phyloP scores from a whole-genome alignment of 2,113 vertebrate species.

The Scomber japonicus region DNA sequence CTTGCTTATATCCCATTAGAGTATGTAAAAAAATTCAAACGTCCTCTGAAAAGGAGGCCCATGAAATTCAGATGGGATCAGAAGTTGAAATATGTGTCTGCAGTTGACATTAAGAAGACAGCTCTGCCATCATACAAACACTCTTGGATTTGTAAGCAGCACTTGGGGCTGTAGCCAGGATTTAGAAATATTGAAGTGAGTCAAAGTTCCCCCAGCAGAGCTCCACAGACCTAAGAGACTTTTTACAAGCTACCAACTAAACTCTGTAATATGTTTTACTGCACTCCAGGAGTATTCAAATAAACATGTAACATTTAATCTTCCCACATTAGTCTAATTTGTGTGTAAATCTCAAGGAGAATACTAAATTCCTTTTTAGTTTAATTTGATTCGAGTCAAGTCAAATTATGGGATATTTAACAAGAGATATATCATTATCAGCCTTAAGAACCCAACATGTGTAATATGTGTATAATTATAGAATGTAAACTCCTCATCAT shows the following conservation, averaged over 20 bases:
- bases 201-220: background rate
- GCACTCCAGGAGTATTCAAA: too few species aligned
- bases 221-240: background rate
- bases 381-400: too few species aligned
- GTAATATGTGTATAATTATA: background rate
- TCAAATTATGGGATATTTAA: background rate
- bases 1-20: too few species aligned
- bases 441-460: background rate
- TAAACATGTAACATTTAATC: too few species aligned
- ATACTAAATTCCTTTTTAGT: too few species aligned
- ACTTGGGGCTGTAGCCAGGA: background rate
- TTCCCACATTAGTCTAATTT: too few species aligned
- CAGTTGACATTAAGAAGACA: background rate
- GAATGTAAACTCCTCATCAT: background rate
- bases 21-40: too few species aligned
- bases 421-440: background rate
- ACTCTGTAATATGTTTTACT: too few species aligned
- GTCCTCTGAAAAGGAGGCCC: background rate
- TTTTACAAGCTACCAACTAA: too few species aligned
- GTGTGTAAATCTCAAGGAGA: too few species aligned
- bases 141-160: background rate
- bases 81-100: background rate
- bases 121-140: background rate
- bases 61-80: background rate
- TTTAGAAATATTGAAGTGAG: background rate